A percentile compares a stretch with the other conserved stretches of the same genome.
Evolutionary conservation across 2,113 vertebrate genomes (phyloP).

Genomic region (Protobothrops mucrosquamatus): DNA sequence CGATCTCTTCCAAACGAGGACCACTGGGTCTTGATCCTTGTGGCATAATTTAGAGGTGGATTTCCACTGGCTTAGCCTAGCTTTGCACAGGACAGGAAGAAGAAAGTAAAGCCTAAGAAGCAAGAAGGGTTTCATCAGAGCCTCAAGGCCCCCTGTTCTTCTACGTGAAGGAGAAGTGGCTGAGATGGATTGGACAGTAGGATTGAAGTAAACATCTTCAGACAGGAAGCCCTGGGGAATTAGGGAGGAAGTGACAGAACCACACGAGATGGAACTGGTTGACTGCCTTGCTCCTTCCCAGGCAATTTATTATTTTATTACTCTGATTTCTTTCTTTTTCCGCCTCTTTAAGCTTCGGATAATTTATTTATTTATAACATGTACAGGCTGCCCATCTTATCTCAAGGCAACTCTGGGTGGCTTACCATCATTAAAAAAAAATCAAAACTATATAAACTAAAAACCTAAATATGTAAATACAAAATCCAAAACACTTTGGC

Average conservation of each 20-base stretch:
- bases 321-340: neutral
- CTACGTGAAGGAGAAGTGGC: neutral
- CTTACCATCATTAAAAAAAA: neutral
- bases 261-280: neutral
- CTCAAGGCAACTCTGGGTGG: neutral
- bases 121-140: neutral
- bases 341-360: neutral
- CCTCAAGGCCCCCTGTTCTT: neutral
- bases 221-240: neutral
- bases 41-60: neutral
- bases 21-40: neutral
- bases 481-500: neutral
- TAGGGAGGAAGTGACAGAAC: neutral
- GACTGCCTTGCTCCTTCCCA: neutral
- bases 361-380: neutral
- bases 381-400: neutral
- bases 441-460: neutral
- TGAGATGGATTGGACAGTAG: neutral
- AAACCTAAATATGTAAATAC: neutral
- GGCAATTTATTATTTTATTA: neutral
- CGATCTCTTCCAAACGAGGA: neutral
- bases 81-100: neutral
- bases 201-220: neutral
- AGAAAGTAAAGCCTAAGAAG: neutral
- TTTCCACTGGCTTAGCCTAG: neutral